Percentiles rank a stretch among this genome's conserved stretches.
These are phyloP conservation scores for Urechis unicinctus DNA, from an alignment of 2,888 invertebrate species.

Conservation along the genomic window DNA sequence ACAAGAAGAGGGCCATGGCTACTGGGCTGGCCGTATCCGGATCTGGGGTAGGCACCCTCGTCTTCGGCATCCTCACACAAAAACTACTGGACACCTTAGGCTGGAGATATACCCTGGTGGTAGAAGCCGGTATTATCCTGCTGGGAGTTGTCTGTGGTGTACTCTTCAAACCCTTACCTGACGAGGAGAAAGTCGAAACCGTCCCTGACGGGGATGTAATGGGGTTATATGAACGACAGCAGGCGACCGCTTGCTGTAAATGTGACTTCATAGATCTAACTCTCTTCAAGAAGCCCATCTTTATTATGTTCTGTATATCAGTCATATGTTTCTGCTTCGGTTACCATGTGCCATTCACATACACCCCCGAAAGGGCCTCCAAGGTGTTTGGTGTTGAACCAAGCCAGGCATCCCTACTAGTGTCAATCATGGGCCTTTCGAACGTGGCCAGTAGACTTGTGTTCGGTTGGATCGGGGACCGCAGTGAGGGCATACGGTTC, in stretches of 20 bases:
- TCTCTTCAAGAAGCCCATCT: constrained; percentile 7
- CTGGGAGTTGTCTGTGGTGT: not conserved
- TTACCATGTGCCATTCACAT: constrained; percentile 19
- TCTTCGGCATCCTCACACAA: constrained; percentile 10
- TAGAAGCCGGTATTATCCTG: constrained; percentile 2
- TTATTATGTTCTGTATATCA: constrained; percentile 6
- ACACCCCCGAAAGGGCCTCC: constrained; percentile 17
- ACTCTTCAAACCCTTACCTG: constrained; percentile 4
- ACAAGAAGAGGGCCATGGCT: constrained; percentile 15
- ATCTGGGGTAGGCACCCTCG: constrained; percentile 13
- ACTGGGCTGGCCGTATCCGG: constrained; percentile 21
- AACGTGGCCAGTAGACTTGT: constrained; percentile 10
- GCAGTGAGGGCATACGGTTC: not conserved
- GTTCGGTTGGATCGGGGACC: constrained; percentile 6
- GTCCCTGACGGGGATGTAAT: too few relatives aligned
- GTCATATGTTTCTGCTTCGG: constrained; percentile 16
- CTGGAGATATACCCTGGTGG: constrained; percentile 13
- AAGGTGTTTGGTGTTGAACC: constrained; percentile 5
- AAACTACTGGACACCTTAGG: constrained; percentile 3
- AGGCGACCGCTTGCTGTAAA: too few relatives aligned
- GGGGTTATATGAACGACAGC: too few relatives aligned
- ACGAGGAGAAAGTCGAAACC: not conserved
- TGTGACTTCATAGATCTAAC: not conserved
- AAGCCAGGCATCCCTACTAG: constrained; percentile 6
- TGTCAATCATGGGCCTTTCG: constrained; percentile 16